Percentiles rank a stretch among this genome's conserved stretches.
These are phyloP conservation scores for Narcine bancroftii DNA, from an alignment of 2,113 vertebrate species.

Conservation along the genomic window DNA sequence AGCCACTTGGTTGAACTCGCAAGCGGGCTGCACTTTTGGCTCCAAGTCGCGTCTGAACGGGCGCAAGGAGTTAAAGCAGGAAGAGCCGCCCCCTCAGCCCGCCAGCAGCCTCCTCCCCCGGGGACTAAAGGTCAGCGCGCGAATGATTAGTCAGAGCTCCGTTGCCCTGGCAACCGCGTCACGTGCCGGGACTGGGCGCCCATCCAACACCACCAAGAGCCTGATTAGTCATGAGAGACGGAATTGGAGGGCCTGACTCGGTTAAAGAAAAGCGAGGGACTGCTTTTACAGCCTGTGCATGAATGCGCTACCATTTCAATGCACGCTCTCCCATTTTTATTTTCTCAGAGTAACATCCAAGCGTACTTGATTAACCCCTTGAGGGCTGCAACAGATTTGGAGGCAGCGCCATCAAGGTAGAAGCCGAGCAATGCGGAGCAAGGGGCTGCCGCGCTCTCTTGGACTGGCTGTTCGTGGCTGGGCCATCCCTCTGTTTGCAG, in stretches of 20 bases:
- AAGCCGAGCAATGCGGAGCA: not conserved
- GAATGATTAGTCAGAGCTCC: slow-evolving; percentile 89
- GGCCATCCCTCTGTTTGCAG: not conserved
- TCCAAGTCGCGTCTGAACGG: not conserved
- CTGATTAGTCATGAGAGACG: slow-evolving; percentile 58
- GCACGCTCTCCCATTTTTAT: not conserved
- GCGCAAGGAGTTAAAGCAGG: not conserved
- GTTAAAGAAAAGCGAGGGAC: not conserved
- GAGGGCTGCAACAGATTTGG: not conserved
- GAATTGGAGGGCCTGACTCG: not conserved
- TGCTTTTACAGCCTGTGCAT: not conserved
- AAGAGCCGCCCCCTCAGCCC: slow-evolving; percentile 42
- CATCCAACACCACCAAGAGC: slow-evolving; percentile 82
- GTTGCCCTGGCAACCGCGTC: slow-evolving; percentile 81
- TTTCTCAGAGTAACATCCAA: not conserved
- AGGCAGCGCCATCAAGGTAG: not conserved
- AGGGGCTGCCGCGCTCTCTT: too few relatives aligned
- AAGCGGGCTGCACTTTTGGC: not conserved
- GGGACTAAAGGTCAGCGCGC: slow-evolving; percentile 91
- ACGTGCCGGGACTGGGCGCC: slow-evolving; percentile 78
- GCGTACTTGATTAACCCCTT: not conserved
- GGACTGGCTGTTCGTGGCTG: not conserved
- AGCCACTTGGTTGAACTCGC: not conserved
- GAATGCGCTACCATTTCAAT: not conserved
- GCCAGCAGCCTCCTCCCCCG: slow-evolving; percentile 54